These are phyloP conservation scores for Cinara cedri DNA, from an alignment of 2,888 invertebrate species.

Conservation along the genomic window DNA sequence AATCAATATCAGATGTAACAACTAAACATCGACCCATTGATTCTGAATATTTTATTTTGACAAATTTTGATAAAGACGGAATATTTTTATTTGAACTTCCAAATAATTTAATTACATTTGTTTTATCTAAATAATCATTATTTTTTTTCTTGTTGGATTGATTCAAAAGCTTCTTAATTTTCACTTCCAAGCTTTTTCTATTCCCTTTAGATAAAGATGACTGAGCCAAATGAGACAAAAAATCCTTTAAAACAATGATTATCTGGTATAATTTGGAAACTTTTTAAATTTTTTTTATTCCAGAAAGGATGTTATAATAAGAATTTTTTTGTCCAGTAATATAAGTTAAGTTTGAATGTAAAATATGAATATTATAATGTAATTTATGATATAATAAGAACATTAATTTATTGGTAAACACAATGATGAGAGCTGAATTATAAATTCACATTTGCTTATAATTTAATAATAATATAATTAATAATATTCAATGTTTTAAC, in stretches of 20 bases:
- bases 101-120: constrained; percentile 9
- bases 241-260: constrained; percentile 18
- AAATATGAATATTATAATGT: no score
- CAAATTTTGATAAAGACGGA: constrained; percentile 35
- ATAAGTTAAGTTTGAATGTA: no score
- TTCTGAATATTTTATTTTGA: constrained; percentile 50
- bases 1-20: constrained; percentile 23
- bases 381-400: no score
- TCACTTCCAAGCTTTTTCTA: not conserved
- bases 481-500: no score
- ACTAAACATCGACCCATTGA: constrained; percentile 47
- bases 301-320: no score
- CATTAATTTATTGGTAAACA: not conserved
- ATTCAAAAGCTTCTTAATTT: not conserved
- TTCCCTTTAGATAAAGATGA: not conserved
- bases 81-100: constrained; percentile 39
- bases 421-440: not conserved
- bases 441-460: no score
- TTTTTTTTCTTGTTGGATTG: not conserved
- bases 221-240: not conserved
- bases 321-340: no score
- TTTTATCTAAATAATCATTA: not conserved
- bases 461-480: no score
- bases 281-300: no score
- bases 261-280: no score